Percentiles rank a stretch among this genome's conserved stretches.
These are phyloP conservation scores for Drosophila bunnanda DNA, from an alignment of 2,888 invertebrate genomes.

Conservation along the genomic window DNA sequence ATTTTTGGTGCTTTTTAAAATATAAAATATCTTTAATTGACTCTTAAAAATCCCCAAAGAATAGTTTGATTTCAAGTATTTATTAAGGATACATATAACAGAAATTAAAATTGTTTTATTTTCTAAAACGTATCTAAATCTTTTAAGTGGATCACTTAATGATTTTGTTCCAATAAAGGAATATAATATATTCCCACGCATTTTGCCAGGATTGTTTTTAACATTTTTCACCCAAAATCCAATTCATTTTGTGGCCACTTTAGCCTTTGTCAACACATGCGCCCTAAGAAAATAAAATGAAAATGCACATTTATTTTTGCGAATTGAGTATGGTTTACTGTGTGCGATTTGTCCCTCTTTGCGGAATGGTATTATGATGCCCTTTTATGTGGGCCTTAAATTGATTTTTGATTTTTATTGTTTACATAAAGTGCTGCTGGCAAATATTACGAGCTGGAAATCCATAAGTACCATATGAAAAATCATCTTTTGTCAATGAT, in stretches of 20 bases:
- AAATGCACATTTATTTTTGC: slow-evolving; percentile 45
- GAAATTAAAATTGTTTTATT: neutral
- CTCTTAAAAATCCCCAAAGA: neutral
- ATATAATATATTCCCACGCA: slow-evolving; percentile 10
- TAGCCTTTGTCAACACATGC: slow-evolving; percentile 32
- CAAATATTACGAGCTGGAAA: slow-evolving; percentile 56
- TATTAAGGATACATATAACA: neutral
- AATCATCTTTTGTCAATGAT: slow-evolving; percentile 55
- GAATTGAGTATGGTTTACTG: slow-evolving; percentile 40
- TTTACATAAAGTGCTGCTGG: slow-evolving; percentile 46
- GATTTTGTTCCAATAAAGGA: neutral
- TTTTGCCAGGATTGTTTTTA: neutral
- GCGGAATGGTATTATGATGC: slow-evolving; percentile 15
- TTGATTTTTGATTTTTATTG: slow-evolving; percentile 59
- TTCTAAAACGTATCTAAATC: neutral
- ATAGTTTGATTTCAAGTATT: neutral
- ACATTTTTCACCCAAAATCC: slow-evolving; percentile 21
- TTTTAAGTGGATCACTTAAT: neutral
- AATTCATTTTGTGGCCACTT: slow-evolving; percentile 22
- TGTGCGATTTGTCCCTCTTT: slow-evolving; percentile 35
- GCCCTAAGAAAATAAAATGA: slow-evolving; percentile 49
- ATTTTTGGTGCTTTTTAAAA: neutral
- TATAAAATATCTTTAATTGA: neutral
- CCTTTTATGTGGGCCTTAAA: slow-evolving; percentile 24
- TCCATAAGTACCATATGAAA: slow-evolving; percentile 49